Percentiles rank a stretch among this genome's conserved stretches.
Evolutionary conservation across 2,797 vertebrate species (phyloP).

Genomic region (Podarcis lilfordi): DNA sequence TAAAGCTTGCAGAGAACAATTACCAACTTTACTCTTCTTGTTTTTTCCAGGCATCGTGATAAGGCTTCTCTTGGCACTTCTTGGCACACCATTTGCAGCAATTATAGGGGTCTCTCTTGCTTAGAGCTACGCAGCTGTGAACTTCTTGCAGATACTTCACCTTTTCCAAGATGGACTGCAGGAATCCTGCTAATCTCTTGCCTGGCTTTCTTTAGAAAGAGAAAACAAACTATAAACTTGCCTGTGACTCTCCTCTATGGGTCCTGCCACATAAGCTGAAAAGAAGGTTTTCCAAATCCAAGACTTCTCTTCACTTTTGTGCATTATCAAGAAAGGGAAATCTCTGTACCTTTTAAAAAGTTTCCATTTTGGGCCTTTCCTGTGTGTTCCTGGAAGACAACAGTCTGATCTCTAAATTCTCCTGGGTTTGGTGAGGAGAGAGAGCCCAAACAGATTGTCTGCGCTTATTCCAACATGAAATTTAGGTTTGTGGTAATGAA

Average conservation of each 20-base stretch:
- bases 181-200: background rate
- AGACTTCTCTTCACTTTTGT: background rate
- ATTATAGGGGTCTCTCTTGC: background rate
- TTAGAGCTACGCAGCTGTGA: background rate
- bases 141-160: background rate
- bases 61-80: background rate
- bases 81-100: background rate
- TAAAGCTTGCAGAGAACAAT: background rate
- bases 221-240: background rate
- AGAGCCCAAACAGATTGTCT: background rate
- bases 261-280: background rate
- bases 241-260: background rate
- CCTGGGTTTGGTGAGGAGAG: background rate
- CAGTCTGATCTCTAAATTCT: background rate
- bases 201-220: background rate
- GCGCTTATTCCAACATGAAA: background rate
- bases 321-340: background rate
- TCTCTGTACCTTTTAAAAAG: background rate
- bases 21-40: background rate
- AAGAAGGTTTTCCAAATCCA: background rate
- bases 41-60: slow-evolving; percentile 21
- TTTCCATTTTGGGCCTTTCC: background rate
- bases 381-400: background rate
- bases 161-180: background rate
- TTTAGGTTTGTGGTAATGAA: background rate